Base-by-base conservation (phyloP, 1,140 invertebrate genomes). In the Zaprionus tsacasi region DNA sequence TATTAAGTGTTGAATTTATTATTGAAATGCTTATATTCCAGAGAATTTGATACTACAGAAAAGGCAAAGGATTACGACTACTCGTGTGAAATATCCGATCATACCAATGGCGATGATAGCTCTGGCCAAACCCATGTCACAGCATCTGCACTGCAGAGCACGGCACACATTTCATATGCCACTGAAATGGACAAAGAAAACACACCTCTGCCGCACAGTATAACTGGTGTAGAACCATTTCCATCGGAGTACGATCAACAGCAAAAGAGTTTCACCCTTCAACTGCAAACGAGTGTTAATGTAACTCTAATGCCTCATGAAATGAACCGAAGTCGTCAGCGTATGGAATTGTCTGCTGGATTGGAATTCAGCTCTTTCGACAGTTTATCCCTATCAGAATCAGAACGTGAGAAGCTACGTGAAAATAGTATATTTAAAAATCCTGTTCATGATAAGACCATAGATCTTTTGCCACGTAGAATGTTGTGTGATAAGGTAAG, bases 1-100 rank as follows among this genome's bases (percentile, higher is more conserved):
- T 38, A 1, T 15, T 45, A 21, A 1, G 21, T 21, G 21, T 21
- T 12, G 45, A 45, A 40, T 8, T 33, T 33, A 66, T 21, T 27
- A 33, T 40, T 45, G 11, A 12, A 15, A 4, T 13, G 12, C 6
- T 6, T 6, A 55, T 45, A 13, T 43, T 12, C 27, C 38, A 85
- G 81, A 17, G 83, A 78, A 43, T 88, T 88, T 13, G 55, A 76
- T 1, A 72, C 76, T 12, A 72, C 73, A 6, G 85, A 88, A 55
- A 70, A 81, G n/a, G 35, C 77, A 1, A 56, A 63, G 13, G 54
- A 81, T 25, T 88, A 78, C 55, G 81, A 81, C 40, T 66, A 89
- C 48, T 89, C 85, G 8, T 89, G 78, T 61, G 83, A 88, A 45
- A 65, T 88, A 33, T 89, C 83, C 4, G 85, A 87, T 58, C 70